Base-by-base conservation (phyloP, 2,888 invertebrate genomes). In the Oegoconia quadripuncta region DNA sequence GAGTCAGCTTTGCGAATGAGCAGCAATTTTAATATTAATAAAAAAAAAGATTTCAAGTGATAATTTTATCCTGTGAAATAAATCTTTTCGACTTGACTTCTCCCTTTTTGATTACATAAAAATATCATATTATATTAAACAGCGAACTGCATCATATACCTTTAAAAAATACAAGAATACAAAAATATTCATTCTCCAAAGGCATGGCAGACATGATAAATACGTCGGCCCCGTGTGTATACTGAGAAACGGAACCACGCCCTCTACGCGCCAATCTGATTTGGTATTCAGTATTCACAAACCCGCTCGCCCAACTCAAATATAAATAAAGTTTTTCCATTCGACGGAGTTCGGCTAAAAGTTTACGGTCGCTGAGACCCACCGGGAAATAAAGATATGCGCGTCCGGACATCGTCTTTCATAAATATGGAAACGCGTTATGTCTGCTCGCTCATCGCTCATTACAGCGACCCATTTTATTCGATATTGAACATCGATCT, bases 321-420 rank as follows among this genome's bases (percentile, higher is more conserved):
- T 77, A 78, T 76, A 78, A 79, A 79, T 79, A 81, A 82, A 81
- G 77, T 81, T 83, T 81, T 81, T 79, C 76, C 75, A 75, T 78
- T 72, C 69, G 65, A 64, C 67, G 61, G 67, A 73, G 72, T 74
- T 78, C 39, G 52, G 57, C 46, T 52, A 53, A 63, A 78, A 80
- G 73, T 75, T 78, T 79, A 74, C 72, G 74, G 74, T 67, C 64
- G 59, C 55, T 38, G 51, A 52, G n/a, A 55, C 64, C 68, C 68
- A 64, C 55, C 57, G 74, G 77, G 75, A 75, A 72, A 80, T 81
- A 73, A 73, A 74, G 66, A 79, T 74, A 74, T 75, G 71, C 69
- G 65, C 67, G 48, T 55, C 51, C 50, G 54, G 52, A 51, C 50
- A 11, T 34, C 37, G 20, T 36, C 37, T 66, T 61, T 64, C 57